These are phyloP conservation scores for Akabosia matsudoensis DNA, from an alignment of 1,140 invertebrate genomes.

Conservation along the genomic window DNA sequence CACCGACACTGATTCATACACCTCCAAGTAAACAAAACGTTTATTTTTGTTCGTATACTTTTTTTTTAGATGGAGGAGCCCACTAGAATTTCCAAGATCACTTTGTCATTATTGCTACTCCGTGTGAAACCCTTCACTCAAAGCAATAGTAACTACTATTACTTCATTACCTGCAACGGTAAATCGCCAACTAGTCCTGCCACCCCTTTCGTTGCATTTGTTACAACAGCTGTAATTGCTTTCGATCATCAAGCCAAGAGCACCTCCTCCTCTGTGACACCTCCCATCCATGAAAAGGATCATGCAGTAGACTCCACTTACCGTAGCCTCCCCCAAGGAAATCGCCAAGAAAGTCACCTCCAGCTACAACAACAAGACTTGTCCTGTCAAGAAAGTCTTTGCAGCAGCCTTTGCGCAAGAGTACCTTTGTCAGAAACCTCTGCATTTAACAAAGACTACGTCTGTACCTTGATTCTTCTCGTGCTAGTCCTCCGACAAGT, in stretches of 20 bases:
- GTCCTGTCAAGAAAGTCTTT: too few relatives aligned
- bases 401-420: background rate
- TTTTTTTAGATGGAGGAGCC: conserved; percentile 6
- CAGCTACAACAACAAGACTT: too few relatives aligned
- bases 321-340: too few relatives aligned
- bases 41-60: background rate
- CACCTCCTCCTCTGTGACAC: background rate
- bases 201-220: background rate
- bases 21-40: too few relatives aligned
- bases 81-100: background rate
- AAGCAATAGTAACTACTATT: background rate
- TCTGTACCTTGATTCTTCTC: background rate
- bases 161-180: background rate
- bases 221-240: background rate
- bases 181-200: background rate
- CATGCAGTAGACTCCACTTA: background rate
- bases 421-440: background rate
- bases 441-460: conserved; percentile 4
- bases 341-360: too few relatives aligned
- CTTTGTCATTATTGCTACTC: conserved; percentile 6
- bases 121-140: conserved; percentile 3
- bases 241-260: background rate
- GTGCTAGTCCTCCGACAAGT: conserved; percentile 7
- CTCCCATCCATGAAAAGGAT: background rate
- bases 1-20: too few relatives aligned